Evolutionary conservation across 2,113 vertebrate species (phyloP), one percentile per base, ranked within the genome.

Genomic region (Eptesicus fuscus): DNA sequence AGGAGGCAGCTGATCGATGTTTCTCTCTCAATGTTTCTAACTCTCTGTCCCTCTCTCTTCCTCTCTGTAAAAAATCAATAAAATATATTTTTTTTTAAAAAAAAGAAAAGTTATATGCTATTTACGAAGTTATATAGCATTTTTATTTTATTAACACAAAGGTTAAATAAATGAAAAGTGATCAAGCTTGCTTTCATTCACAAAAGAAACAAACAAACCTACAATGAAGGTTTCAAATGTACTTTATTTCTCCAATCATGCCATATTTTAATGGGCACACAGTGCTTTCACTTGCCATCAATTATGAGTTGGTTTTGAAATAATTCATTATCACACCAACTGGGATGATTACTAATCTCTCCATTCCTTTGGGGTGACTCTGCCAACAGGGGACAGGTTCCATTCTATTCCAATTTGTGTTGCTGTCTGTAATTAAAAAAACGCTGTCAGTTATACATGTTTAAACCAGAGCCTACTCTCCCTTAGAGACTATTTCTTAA

Each of bases 381-480:
- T 99, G 91, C 99, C 99, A 23, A 99, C 91, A 11, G 99, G 99
- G 23, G 99, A 99, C 80, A 99, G 6, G 96, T 99, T 99, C 99
- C 99, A 99, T 69, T 96, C 95, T 4, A 99, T 97, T 25, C 99
- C 99, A 42, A 98, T 98, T 47, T 98, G 97, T 94, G 99, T 99
- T 23, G 98, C 0, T 71, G 98, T 99, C 99, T 99, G 98, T 16
- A 98, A 98, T 53, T 93, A 53, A 90, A 94, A 80, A 97, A 97
- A 96, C 61, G 47, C 12, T 82, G 40, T 96, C 95, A 96, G 92
- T 97, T 95, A 94, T 30, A 93, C 49, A 87, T 76, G 51, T 83
- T 91, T 85, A 96, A 96, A 93, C 18, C 47, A 84, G 4, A 95
- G n/a, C 76, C 40, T 44, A 88, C 10, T 79, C 63, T 95, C 49